Evolutionary conservation across 2,797 vertebrate species (phyloP).

Genomic region (Platyrinchus mystaceus): DNA sequence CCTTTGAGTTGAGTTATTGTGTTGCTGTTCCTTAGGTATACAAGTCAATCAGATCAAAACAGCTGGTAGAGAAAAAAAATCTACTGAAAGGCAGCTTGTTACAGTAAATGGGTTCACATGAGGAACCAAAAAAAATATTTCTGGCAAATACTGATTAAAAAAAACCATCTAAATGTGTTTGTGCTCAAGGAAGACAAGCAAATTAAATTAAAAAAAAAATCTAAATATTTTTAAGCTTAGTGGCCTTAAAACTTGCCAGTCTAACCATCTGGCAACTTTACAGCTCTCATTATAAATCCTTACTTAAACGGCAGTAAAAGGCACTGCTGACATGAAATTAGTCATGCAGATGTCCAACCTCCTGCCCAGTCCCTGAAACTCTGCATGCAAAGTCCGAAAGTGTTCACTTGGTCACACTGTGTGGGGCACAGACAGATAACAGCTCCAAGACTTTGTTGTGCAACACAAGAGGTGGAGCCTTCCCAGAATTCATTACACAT

Average conservation of each 20-base stretch:
- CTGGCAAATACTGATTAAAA: neutral
- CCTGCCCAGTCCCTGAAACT: slow-evolving; percentile 50
- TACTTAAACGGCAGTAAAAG: slow-evolving; percentile 75
- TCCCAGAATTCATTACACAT: neutral
- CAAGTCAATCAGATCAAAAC: neutral
- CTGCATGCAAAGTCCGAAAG: slow-evolving; percentile 19
- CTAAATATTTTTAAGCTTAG: neutral
- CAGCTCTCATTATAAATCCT: slow-evolving; percentile 66
- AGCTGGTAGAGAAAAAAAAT: neutral
- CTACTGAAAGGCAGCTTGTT: neutral
- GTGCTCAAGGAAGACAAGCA: neutral
- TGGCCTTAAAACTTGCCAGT: slow-evolving; percentile 39
- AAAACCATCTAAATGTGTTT: neutral
- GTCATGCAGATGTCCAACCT: slow-evolving; percentile 68
- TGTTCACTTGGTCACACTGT: slow-evolving; percentile 34
- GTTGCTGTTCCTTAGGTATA: neutral
- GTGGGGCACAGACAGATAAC: neutral
- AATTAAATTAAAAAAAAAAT: neutral
- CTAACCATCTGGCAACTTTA: slow-evolving; percentile 63
- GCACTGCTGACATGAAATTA: slow-evolving; percentile 69
- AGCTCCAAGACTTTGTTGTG: neutral
- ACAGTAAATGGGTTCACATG: neutral
- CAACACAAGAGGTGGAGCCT: neutral
- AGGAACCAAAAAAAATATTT: neutral
- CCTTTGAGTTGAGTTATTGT: neutral